Evolutionary conservation across 1,140 invertebrate genomes (phyloP), one percentile per base, ranked within the genome.

Genomic region (Drosophila kikkawai): DNA sequence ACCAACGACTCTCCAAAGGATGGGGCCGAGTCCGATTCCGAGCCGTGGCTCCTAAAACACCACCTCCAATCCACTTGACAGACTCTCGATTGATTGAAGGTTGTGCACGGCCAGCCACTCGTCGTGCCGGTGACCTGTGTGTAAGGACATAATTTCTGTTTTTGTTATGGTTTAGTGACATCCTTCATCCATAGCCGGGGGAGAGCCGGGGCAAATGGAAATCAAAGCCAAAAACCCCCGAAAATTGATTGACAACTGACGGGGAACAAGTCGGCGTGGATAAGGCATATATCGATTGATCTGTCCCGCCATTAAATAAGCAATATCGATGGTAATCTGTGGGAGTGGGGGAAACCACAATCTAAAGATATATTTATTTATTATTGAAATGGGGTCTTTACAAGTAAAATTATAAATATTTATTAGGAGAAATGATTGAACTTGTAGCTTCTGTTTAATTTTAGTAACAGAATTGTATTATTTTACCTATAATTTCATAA

Each of bases 51-150:
- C 51, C 42, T 29, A 50, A 42, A 60, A 44, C 26, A 11, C 34
- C 63, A 2, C 9, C 26, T 57, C 12, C 44, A 15, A 17, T 22
- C 36, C 58, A 53, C 51, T 51, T 36, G 57, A 39, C 12, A 37
- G 44, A 55, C 42, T 45, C 56, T 29, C 80, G 80, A 78, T 83
- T 84, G 84, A 82, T 82, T 87, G 80, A 74, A 87, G 75, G 63
- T 47, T 82, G 60, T 42, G 71, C 48, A 22, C 66, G 64, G 36
- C 55, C 26, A 48, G 75, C 42, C 39, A 55, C 7, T 55, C 51
- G 51, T 13, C 53, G 53, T 39, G 63, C 17, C 64, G 32, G 17
- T 68, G 67, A 70, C 64, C 67, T 70, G 67, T 68, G 39, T 68
- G 67, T 70, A 70, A 70, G 67, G 37, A 73, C 69, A 73, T 73